Evolutionary conservation across 1,140 invertebrate genomes (phyloP).

Genomic region (Zaprionus taronus): DNA sequence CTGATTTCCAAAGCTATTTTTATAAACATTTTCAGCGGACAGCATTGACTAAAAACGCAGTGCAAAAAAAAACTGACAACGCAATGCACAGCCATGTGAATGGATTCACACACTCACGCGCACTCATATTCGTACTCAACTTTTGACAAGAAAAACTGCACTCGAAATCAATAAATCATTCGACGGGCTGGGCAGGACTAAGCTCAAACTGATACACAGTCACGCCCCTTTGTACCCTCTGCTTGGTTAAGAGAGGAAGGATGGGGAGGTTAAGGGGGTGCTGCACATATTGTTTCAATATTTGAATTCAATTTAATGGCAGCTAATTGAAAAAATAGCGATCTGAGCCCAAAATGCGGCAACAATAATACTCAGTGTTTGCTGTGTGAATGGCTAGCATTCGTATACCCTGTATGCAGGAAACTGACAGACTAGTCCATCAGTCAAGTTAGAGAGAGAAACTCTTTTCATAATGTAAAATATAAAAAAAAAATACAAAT

Average conservation of each 20-base stretch:
- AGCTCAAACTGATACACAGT: conserved; percentile 58
- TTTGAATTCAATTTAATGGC: conserved; percentile 83
- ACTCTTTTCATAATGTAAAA: too few relatives aligned
- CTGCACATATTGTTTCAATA: conserved; percentile 78
- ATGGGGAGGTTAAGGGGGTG: neutral
- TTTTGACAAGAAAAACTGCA: conserved; percentile 75
- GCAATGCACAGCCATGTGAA: conserved; percentile 4
- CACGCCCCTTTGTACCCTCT: neutral
- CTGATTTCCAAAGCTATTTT: conserved; percentile 59
- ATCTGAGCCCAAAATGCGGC: conserved; percentile 59
- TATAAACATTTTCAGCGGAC: conserved; percentile 62
- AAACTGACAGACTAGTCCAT: too few relatives aligned
- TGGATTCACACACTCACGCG: conserved; percentile 6
- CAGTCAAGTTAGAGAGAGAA: too few relatives aligned
- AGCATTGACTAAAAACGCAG: conserved; percentile 19
- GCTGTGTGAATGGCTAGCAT: conserved; percentile 39
- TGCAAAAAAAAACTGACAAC: conserved; percentile 26
- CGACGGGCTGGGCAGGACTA: conserved; percentile 33
- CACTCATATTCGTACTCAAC: conserved; percentile 48
- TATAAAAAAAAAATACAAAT: too few relatives aligned
- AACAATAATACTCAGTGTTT: conserved; percentile 69
- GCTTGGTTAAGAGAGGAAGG: neutral
- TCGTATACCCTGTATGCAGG: conserved; percentile 17
- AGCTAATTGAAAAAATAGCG: conserved; percentile 78
- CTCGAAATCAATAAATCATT: conserved; percentile 77